Conservation (phyloP, 1,140 invertebrate species). For the Euschistus heros region DNA sequence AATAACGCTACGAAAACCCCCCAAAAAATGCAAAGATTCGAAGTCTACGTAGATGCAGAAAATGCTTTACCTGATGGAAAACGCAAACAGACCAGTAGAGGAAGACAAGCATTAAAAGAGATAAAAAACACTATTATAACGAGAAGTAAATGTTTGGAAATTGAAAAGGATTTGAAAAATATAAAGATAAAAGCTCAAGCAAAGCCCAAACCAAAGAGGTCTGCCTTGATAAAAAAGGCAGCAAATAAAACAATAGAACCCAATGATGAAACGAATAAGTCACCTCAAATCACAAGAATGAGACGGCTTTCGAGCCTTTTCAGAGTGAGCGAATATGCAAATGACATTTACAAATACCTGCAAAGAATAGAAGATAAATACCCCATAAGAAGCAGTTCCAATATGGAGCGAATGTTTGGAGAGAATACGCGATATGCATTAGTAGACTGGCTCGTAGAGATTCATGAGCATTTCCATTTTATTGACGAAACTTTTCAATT, state of each 20-base stretch:
- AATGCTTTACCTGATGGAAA: neutral
- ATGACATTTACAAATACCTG: constrained; percentile 13
- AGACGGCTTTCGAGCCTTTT: neutral
- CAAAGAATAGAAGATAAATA: constrained; percentile 18
- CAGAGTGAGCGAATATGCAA: neutral
- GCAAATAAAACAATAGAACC: neutral
- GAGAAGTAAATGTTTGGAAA: neutral
- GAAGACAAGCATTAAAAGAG: neutral
- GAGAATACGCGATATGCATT: constrained; percentile 45
- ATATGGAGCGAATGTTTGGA: neutral
- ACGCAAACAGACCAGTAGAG: neutral
- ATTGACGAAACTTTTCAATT: constrained; percentile 82
- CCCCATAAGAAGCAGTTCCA: constrained; percentile 12
- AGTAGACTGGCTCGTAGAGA: constrained; percentile 88
- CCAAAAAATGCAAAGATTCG: neutral
- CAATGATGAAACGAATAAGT: neutral
- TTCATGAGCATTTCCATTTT: constrained; percentile 75
- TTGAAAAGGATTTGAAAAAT: neutral
- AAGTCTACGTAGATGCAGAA: neutral
- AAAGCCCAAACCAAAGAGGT: neutral
- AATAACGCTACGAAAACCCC: no score
- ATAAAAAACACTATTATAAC: neutral
- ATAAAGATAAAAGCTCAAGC: neutral
- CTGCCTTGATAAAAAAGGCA: no score
- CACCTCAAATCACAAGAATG: neutral